Percentiles rank a stretch among this genome's conserved stretches.
Conservation (phyloP, 35 echinoderm and acorn worm genomes). For the Nesometra sesokonis region DNA sequence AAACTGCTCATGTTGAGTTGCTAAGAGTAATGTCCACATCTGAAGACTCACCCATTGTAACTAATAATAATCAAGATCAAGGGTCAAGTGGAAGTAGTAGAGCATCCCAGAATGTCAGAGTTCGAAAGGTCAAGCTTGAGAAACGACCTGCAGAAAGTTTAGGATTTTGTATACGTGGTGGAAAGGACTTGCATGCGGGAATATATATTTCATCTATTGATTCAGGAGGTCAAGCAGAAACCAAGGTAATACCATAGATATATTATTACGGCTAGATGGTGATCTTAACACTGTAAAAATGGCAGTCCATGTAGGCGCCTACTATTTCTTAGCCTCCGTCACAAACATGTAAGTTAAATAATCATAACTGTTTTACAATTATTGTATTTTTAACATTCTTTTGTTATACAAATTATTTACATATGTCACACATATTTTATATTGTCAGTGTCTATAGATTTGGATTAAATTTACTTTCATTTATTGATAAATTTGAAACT, state of each 20-base stretch:
- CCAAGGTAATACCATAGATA: slow-evolving; percentile 42
- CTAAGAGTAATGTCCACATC: background rate
- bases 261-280: too few relatives aligned
- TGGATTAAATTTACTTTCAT: too few relatives aligned
- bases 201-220: slow-evolving; percentile 93
- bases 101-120: background rate
- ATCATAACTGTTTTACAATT: too few relatives aligned
- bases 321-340: too few relatives aligned
- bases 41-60: background rate
- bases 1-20: slow-evolving; percentile 8
- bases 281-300: too few relatives aligned
- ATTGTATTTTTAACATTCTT: too few relatives aligned
- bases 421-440: too few relatives aligned
- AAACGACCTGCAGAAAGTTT: slow-evolving; percentile 42
- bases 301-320: too few relatives aligned
- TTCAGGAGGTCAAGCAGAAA: slow-evolving; percentile 79
- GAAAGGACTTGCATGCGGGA: slow-evolving; percentile 68
- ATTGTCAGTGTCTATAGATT: too few relatives aligned
- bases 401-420: too few relatives aligned
- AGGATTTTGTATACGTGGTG: slow-evolving; percentile 89
- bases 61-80: background rate
- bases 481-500: too few relatives aligned
- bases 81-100: background rate
- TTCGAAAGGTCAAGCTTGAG: slow-evolving; percentile 60
- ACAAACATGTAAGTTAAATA: too few relatives aligned